Evolutionary conservation across 2,113 vertebrate species (phyloP).

Genomic region (Tragelaphus scriptus): DNA sequence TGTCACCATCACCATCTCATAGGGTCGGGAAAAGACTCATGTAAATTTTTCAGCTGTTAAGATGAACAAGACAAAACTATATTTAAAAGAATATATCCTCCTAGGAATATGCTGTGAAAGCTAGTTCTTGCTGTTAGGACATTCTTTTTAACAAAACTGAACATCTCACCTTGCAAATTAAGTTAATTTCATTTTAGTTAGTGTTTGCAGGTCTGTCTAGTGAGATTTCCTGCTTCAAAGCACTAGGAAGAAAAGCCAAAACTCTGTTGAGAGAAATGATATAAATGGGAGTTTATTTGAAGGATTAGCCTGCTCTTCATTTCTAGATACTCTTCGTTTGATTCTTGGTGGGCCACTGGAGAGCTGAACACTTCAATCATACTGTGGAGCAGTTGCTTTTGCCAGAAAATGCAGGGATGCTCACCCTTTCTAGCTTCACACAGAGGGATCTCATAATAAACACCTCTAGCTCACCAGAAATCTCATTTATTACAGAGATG

Average conservation of each 20-base stretch:
- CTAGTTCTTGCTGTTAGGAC: not conserved
- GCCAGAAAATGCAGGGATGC: not conserved
- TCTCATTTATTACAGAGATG: not conserved
- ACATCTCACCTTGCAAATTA: not conserved
- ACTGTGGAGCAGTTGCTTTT: not conserved
- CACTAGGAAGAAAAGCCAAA: not conserved
- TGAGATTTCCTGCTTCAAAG: not conserved
- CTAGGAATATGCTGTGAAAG: not conserved
- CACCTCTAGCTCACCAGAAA: not conserved
- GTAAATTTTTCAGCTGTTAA: not conserved
- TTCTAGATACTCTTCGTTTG: not conserved
- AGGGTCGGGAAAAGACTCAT: not conserved
- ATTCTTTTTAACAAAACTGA: not conserved
- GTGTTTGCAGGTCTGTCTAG: not conserved
- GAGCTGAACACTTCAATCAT: not conserved
- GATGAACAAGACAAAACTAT: not conserved
- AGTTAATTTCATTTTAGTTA: not conserved
- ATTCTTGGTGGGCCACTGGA: not conserved
- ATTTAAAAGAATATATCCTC: not conserved
- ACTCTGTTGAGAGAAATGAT: not conserved
- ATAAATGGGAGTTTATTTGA: not conserved
- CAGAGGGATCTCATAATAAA: not conserved
- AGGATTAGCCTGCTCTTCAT: not conserved
- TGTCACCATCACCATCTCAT: not conserved
- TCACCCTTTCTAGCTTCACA: not conserved